Evolutionary conservation across 2,797 vertebrate species (phyloP).

Genomic region (Semaprochilodus insignis): DNA sequence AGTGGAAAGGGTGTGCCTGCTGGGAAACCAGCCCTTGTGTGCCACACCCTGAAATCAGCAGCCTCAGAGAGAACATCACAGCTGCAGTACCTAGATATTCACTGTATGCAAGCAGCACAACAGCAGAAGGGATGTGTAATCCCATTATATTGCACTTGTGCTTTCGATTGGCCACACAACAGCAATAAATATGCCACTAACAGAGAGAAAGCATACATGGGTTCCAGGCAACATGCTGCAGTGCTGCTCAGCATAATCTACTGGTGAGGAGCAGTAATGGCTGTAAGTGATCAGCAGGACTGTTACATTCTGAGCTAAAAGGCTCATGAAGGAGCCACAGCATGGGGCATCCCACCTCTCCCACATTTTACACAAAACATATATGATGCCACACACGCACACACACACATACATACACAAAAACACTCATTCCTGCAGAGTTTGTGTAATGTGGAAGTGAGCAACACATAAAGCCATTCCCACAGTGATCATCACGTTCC

Average conservation of each 20-base stretch:
- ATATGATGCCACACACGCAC: neutral
- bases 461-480: neutral
- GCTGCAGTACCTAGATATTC: neutral
- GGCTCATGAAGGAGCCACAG: neutral
- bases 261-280: neutral
- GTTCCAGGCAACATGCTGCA: neutral
- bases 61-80: neutral
- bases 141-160: neutral
- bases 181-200: neutral
- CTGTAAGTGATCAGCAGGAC: neutral
- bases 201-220: neutral
- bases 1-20: neutral
- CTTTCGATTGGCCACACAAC: neutral
- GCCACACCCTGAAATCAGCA: constrained; percentile 1
- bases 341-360: neutral
- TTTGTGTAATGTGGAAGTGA: constrained; percentile 48
- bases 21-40: neutral
- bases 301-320: neutral
- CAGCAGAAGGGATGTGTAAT: neutral
- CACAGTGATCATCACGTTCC: too few species aligned
- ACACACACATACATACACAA: neutral
- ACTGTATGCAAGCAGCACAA: constrained; percentile 5
- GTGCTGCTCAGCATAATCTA: constrained; percentile 6
- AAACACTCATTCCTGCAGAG: constrained; percentile 25
- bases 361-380: neutral